A percentile compares a stretch with the other conserved stretches of the same genome.
Evolutionary conservation across 2,113 vertebrate genomes (phyloP).

Genomic region (Psilopogon haemacephalus): DNA sequence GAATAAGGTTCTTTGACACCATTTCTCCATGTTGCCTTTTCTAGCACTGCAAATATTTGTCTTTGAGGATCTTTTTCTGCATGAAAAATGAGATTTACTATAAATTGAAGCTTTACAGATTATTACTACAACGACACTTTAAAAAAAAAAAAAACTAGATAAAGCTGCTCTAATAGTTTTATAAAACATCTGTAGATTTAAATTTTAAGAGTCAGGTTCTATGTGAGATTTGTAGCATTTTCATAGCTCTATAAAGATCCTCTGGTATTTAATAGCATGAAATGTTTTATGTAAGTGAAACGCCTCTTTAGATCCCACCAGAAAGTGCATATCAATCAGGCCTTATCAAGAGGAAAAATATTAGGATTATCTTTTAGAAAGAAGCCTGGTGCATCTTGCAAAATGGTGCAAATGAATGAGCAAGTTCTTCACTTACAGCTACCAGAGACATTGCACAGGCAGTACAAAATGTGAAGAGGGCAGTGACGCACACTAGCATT

Average conservation of each 20-base stretch:
- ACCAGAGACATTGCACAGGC: fast-evolving
- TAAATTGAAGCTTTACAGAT: background rate
- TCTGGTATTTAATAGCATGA: background rate
- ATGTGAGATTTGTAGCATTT: background rate
- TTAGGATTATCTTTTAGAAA: background rate
- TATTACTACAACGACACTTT: background rate
- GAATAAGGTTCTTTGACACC: background rate
- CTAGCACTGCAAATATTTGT: constrained; percentile 38
- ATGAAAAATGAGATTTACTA: background rate
- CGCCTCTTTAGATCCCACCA: background rate
- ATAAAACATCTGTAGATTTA: background rate
- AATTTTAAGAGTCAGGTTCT: background rate
- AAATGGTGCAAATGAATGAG: background rate
- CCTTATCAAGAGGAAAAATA: background rate
- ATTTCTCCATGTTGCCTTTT: constrained; percentile 5
- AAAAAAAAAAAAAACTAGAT: constrained; percentile 20
- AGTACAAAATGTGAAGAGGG: background rate
- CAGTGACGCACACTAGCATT: background rate
- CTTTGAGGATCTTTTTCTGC: background rate
- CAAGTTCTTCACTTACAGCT: background rate
- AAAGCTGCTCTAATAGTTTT: background rate
- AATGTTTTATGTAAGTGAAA: background rate
- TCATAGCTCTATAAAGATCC: background rate
- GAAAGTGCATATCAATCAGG: background rate
- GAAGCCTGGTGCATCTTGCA: background rate